A percentile compares a stretch with the other conserved stretches of the same genome.
These are phyloP conservation scores for Propithecus perrieri DNA, from an alignment of 2,797 vertebrate genomes.

Conservation along the genomic window DNA sequence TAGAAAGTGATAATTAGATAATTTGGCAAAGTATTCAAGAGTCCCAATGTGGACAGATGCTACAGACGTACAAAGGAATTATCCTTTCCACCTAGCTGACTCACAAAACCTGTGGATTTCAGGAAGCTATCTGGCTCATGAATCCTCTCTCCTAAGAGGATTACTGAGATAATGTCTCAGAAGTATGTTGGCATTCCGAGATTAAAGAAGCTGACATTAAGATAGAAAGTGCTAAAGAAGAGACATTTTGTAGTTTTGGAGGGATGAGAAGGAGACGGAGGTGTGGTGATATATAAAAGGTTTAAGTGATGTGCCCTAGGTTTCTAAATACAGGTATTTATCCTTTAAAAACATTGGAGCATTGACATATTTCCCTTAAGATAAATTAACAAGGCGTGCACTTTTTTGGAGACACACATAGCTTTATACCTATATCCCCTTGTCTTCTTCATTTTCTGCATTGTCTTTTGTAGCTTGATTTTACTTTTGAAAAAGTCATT, in stretches of 20 bases:
- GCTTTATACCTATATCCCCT: not conserved
- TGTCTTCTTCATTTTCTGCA: not conserved
- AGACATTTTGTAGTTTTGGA: slow-evolving; percentile 14
- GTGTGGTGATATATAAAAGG: not conserved
- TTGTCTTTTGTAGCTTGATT: not conserved
- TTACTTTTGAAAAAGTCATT: not conserved
- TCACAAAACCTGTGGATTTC: slow-evolving; percentile 37
- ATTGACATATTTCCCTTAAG: not conserved
- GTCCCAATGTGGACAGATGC: not conserved
- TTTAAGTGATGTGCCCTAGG: not conserved
- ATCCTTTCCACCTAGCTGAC: not conserved
- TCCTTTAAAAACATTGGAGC: not conserved
- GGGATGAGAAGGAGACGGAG: not conserved
- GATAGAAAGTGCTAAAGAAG: not conserved
- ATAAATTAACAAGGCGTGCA: not conserved
- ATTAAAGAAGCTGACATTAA: slow-evolving; percentile 52
- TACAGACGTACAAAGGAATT: slow-evolving; percentile 5
- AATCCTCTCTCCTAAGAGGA: slow-evolving; percentile 46
- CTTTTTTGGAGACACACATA: not conserved
- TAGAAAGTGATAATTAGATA: slow-evolving; percentile 54
- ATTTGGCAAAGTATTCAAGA: slow-evolving; percentile 39
- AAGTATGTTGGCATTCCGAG: slow-evolving; percentile 47
- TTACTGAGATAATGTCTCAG: slow-evolving; percentile 56
- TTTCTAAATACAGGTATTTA: not conserved
- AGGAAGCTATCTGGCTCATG: not conserved